Conservation (phyloP, 92 coral and sea anemone species). For the Montipora capitata region DNA sequence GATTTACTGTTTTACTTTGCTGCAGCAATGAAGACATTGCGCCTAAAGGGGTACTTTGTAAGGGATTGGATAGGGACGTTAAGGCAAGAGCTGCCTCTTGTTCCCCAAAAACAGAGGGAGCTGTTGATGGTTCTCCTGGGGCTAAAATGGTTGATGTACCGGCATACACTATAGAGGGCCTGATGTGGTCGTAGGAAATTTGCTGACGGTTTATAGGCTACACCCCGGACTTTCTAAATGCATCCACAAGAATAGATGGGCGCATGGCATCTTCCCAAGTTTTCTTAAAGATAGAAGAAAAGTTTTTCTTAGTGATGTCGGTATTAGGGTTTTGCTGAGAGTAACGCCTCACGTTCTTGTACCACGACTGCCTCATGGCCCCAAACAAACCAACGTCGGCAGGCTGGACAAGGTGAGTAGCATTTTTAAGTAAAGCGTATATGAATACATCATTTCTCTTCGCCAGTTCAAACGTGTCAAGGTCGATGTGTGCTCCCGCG, state of each 20-base stretch:
- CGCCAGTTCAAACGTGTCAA: constrained; percentile 57
- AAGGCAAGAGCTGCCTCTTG: not conserved
- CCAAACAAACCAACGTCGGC: constrained; percentile 78
- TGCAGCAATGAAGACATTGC: not conserved
- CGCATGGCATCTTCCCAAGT: constrained; percentile 76
- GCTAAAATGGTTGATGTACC: not conserved
- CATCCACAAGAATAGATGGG: constrained; percentile 49
- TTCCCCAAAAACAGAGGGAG: not conserved
- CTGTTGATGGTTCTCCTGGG: not conserved
- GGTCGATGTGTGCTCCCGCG: constrained; percentile 65
- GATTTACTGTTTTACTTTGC: no score
- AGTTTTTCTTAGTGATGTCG: constrained; percentile 64
- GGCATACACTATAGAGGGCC: constrained; percentile 28
- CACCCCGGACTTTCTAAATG: constrained; percentile 68
- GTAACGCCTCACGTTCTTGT: constrained; percentile 53
- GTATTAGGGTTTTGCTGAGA: constrained; percentile 56
- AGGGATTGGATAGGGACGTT: not conserved
- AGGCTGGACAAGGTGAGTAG: constrained; percentile 76
- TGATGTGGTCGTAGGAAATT: not conserved
- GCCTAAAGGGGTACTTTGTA: not conserved
- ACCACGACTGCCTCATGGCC: constrained; percentile 64
- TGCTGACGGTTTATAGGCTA: constrained; percentile 55
- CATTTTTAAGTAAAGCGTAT: constrained; percentile 6
- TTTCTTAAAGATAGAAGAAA: constrained; percentile 51
- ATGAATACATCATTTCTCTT: constrained; percentile 53